Conservation (phyloP, 2,113 vertebrate species). For the Hassar affinis region DNA sequence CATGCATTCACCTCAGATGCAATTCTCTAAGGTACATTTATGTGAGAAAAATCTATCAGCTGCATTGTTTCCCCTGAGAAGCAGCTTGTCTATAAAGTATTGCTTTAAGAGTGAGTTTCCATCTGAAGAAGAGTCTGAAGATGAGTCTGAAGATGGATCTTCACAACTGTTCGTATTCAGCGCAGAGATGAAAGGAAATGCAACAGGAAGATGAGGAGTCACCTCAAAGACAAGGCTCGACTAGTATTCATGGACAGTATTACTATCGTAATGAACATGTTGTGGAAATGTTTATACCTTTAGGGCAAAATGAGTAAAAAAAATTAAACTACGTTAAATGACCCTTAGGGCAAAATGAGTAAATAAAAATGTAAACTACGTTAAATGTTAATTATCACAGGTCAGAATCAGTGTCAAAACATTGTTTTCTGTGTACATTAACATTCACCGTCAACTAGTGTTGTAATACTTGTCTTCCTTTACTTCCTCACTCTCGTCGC, state of each 20-base stretch:
- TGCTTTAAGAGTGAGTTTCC: conserved; percentile 17
- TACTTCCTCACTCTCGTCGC: too few species aligned
- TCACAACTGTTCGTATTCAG: conserved; percentile 6
- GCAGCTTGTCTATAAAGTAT: not conserved
- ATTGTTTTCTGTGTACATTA: not conserved
- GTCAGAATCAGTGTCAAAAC: not conserved
- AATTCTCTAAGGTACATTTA: conserved; percentile 18
- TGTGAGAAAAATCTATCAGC: conserved; percentile 8
- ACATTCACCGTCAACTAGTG: too few species aligned
- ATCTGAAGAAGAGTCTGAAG: conserved; percentile 3
- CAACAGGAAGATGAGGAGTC: conserved; percentile 3
- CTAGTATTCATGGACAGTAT: conserved; percentile 1
- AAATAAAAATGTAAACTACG: too few species aligned
- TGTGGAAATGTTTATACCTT: not conserved
- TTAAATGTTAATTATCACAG: not conserved
- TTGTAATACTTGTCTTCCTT: too few species aligned
- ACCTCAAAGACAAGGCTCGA: not conserved
- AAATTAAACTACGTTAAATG: not conserved
- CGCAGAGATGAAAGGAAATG: conserved; percentile 8
- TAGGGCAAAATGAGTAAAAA: not conserved
- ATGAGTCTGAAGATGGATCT: conserved; percentile 1
- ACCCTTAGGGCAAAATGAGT: too few species aligned
- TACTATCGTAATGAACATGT: not conserved
- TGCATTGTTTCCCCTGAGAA: not conserved
- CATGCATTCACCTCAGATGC: not conserved